Percentiles rank a stretch among this genome's conserved stretches.
phyloP scores from a whole-genome alignment of 64 coral and sea anemone species.

The Stichodactyla mertensii region DNA sequence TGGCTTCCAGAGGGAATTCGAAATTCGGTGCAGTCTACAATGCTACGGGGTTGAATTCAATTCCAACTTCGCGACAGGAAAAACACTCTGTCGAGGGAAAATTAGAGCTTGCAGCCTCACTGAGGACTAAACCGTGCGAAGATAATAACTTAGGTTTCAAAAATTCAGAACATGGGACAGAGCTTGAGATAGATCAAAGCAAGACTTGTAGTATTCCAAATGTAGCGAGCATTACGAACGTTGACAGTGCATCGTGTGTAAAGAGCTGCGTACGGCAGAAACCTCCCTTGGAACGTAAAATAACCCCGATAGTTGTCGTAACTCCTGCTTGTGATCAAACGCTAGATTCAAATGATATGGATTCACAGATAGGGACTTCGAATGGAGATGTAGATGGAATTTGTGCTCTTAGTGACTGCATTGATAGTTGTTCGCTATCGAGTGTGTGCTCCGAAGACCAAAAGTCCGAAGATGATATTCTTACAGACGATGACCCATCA shows the following conservation, averaged over 20 bases:
- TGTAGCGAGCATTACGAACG: background rate
- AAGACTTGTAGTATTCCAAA: background rate
- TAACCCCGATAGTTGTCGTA: conserved; percentile 40
- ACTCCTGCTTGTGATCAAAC: conserved; percentile 30
- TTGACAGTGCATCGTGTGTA: background rate
- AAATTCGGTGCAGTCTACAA: conserved; percentile 8
- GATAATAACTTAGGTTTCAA: background rate
- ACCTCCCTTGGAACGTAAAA: background rate
- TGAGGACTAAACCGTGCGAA: background rate
- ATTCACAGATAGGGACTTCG: background rate
- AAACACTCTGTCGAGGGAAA: background rate
- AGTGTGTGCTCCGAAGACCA: conserved; percentile 35
- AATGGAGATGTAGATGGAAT: conserved; percentile 23
- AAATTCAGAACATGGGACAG: conserved; percentile 4
- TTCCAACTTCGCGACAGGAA: background rate
- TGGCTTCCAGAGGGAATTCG: conserved; percentile 29
- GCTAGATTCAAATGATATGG: conserved; percentile 9
- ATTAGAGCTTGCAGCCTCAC: background rate
- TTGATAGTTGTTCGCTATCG: conserved; percentile 30
- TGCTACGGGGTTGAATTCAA: background rate
- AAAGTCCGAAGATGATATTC: conserved; percentile 43
- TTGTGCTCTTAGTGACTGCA: conserved; percentile 1
- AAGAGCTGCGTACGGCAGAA: background rate
- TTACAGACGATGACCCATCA: conserved; percentile 55
- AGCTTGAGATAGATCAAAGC: background rate